Conservation (phyloP, 2,113 vertebrate genomes). For the Caretta caretta region DNA sequence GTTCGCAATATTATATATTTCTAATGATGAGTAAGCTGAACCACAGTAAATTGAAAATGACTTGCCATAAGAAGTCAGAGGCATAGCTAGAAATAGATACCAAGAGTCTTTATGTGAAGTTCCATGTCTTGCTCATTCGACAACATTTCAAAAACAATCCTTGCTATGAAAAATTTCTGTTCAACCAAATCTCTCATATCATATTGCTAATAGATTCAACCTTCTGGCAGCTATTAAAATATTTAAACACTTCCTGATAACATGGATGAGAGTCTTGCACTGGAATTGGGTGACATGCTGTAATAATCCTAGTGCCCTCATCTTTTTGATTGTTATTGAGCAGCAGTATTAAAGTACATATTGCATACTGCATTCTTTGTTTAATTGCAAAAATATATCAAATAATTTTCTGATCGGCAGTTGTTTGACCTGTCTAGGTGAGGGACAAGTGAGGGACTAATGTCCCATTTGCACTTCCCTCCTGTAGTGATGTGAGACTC, state of each 20-base stretch:
- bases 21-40: background rate
- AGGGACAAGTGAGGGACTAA: background rate
- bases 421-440: background rate
- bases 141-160: background rate
- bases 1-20: background rate
- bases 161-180: background rate
- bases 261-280: background rate
- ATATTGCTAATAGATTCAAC: background rate
- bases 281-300: slow-evolving; percentile 17
- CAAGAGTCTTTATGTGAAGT: background rate
- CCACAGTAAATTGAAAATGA: background rate
- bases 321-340: slow-evolving; percentile 26
- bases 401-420: background rate
- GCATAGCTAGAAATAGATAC: background rate
- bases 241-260: background rate
- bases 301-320: slow-evolving; percentile 39
- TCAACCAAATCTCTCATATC: slow-evolving; percentile 34
- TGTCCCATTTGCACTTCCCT: background rate
- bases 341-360: slow-evolving; percentile 18
- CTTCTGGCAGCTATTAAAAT: background rate
- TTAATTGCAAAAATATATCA: background rate
- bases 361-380: background rate
- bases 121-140: background rate
- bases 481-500: no score
- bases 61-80: background rate